Base-by-base conservation (phyloP, 2,113 vertebrate species). In the Nymphicus hollandicus region DNA sequence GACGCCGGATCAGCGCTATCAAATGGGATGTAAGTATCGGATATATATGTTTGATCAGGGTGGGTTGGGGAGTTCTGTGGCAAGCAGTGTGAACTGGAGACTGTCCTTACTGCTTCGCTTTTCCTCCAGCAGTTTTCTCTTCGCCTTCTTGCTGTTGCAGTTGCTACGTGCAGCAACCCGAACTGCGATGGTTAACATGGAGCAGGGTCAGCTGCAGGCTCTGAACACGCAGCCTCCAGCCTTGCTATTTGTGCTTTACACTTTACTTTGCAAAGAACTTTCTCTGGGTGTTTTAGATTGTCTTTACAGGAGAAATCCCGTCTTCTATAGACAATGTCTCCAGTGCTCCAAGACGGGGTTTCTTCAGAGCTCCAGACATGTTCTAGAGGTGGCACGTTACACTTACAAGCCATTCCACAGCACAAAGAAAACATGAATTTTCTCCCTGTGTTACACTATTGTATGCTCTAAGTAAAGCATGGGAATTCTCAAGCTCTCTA, bases 1-100 rank as follows among this genome's bases (percentile, higher is more conserved):
- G 95, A 96, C 77, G 1, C 64, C 0, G 79, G 76, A 77, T 31
- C 72, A 4, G 77, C 52, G 49, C 65, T 86, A 70, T 65, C 74
- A 8, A 63, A 49, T 31, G 91, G 87, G 82, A 17, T 68, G 97
- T 97, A n/a, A 97, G 96, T 97, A 89, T 33, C 60, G 22, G 0
- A 64, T 19, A 3, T 33, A 56, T 24, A 17, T 3, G 58, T 55
- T 71, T 9, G 41, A 18, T 74, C 17, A 0, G 88, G 73, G 69
- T 22, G 80, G 70, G 35, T 0, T 16, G 81, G 63, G 89, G 76
- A 14, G 50, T 2, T n/a, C 2, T 9, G 82, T 64, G 3, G 43
- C 11, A 12, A 55, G 55, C 52, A 4, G 79, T 6, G 37, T 1
- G n/a, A 70, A 10, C 13, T 3, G 50, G 12, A 47, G 74, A 2